Percentiles rank a stretch among this genome's conserved stretches.
phyloP scores from a whole-genome alignment of 2,888 invertebrate genomes.

The Pristionchus entomophagus region DNA sequence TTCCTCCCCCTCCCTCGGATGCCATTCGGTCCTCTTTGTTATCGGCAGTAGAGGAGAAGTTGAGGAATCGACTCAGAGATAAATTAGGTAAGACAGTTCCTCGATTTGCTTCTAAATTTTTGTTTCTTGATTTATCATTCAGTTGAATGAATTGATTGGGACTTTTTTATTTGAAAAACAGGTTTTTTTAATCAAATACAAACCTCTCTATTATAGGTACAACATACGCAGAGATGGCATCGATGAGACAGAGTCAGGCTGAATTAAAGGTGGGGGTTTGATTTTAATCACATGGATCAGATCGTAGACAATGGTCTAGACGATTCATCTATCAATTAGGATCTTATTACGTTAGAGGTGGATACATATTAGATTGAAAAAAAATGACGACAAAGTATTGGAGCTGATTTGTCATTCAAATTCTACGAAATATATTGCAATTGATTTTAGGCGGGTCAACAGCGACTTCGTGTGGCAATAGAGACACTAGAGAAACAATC shows the following conservation, averaged over 20 bases:
- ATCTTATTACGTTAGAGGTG: too few relatives aligned
- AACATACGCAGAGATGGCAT: conserved; percentile 87
- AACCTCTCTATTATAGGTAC: conserved; percentile 61
- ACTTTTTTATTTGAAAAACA: too few relatives aligned
- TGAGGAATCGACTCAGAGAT: conserved; percentile 89
- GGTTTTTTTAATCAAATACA: neutral
- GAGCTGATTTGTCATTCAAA: neutral
- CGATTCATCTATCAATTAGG: too few relatives aligned
- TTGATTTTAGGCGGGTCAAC: conserved; percentile 76
- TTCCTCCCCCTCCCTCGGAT: conserved; percentile 82
- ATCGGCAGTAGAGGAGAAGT: conserved; percentile 95
- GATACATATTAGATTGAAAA: neutral
- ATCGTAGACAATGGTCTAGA: too few relatives aligned
- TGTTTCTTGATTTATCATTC: too few relatives aligned
- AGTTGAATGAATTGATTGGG: too few relatives aligned
- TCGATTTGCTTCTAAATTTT: neutral
- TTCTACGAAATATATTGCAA: neutral
- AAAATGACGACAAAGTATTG: neutral
- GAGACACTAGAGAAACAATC: conserved; percentile 69
- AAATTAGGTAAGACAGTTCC: neutral
- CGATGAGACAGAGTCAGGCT: conserved; percentile 88
- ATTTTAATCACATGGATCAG: neutral
- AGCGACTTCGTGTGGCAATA: conserved; percentile 47
- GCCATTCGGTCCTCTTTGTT: conserved; percentile 93
- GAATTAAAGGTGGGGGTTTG: conserved; percentile 83